Conservation (phyloP, 1,140 invertebrate genomes). For the Matsumurasca onukii region DNA sequence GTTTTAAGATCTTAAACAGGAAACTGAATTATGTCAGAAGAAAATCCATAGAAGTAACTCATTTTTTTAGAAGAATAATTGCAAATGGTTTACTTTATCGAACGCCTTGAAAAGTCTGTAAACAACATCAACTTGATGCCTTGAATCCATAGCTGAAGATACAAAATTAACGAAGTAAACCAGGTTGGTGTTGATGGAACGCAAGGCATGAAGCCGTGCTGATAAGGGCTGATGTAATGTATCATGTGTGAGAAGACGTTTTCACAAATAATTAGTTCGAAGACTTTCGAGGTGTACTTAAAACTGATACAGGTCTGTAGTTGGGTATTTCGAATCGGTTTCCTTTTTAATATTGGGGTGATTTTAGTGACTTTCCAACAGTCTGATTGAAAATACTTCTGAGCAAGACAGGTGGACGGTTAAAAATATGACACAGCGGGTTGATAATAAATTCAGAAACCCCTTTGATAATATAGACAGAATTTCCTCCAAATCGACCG, state of each 20-base stretch:
- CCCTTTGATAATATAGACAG: slow-evolving; percentile 11
- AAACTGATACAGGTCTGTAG: too few species aligned
- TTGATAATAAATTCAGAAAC: neutral
- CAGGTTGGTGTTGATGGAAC: slow-evolving; percentile 1
- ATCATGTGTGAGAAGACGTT: too few species aligned
- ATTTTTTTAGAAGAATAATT: slow-evolving; percentile 4
- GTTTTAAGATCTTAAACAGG: too few species aligned
- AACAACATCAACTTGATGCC: too few species aligned
- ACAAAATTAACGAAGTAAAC: neutral
- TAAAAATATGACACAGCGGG: slow-evolving; percentile 3
- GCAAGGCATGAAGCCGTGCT: slow-evolving; percentile 1
- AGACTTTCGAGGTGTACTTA: neutral
- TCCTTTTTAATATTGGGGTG: slow-evolving; percentile 1
- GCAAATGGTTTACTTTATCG: too few species aligned
- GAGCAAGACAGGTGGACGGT: too few species aligned
- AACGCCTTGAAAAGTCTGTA: neutral
- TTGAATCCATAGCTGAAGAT: neutral
- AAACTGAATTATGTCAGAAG: too few species aligned
- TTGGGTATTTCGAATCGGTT: neutral
- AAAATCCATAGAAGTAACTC: too few species aligned
- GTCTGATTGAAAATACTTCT: neutral
- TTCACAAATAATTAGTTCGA: too few species aligned
- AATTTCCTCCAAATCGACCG: neutral
- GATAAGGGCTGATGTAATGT: neutral
- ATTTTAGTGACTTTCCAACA: slow-evolving; percentile 6